A percentile compares a stretch with the other conserved stretches of the same genome.
Conservation (phyloP, 2,888 invertebrate genomes). For the Trissolcus japonicus region DNA sequence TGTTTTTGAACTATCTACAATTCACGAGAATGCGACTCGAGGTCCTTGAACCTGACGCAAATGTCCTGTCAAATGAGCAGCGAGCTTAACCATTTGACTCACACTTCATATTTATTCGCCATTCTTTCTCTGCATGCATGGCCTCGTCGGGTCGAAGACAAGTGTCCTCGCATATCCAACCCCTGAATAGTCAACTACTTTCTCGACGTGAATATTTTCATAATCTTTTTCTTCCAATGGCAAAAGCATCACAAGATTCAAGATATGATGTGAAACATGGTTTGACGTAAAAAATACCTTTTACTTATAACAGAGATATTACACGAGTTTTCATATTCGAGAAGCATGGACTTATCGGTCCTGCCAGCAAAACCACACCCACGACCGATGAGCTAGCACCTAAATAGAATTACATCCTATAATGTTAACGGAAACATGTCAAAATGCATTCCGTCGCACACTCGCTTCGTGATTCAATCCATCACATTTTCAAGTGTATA, state of each 20-base stretch:
- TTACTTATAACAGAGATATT: constrained; percentile 17
- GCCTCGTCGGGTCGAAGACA: not conserved
- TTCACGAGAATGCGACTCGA: constrained; percentile 24
- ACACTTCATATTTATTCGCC: constrained; percentile 10
- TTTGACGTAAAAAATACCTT: constrained; percentile 5
- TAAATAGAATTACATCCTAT: constrained; percentile 38
- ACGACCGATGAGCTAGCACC: constrained; percentile 6
- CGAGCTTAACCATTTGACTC: constrained; percentile 7
- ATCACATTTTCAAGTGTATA: constrained; percentile 36
- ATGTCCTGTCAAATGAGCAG: constrained; percentile 24
- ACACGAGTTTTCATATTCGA: constrained; percentile 14
- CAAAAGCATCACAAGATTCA: no score
- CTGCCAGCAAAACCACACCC: constrained; percentile 20
- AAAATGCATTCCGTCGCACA: constrained; percentile 9
- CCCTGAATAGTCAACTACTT: no score
- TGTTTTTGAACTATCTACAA: constrained; percentile 41
- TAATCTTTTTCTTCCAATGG: no score
- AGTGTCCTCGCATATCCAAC: not conserved
- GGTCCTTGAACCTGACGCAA: constrained; percentile 20
- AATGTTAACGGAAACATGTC: constrained; percentile 32
- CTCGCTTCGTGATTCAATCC: constrained; percentile 27
- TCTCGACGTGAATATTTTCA: no score
- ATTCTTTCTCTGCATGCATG: constrained; percentile 2
- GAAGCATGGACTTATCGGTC: constrained; percentile 11
- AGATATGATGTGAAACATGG: not conserved